Evolutionary conservation across 1,140 invertebrate genomes (phyloP).

Genomic region (Macrotrachela quadricornifera): DNA sequence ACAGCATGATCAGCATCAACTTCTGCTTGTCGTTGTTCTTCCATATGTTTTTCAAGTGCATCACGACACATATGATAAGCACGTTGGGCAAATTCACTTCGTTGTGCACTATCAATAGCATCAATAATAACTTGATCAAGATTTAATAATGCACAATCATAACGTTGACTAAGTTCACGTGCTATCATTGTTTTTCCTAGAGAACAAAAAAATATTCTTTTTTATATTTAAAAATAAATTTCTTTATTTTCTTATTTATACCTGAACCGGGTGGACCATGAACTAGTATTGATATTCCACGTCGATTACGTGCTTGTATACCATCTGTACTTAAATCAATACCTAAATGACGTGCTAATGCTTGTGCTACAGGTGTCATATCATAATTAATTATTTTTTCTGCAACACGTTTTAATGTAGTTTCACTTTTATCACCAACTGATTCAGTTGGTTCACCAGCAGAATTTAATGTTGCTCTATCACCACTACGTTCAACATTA

Average conservation of each 20-base stretch:
- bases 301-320: conserved; percentile 25
- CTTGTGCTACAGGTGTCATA: conserved; percentile 27
- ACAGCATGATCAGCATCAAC: not conserved
- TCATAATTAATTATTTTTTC: conserved; percentile 9
- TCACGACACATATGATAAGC: conserved; percentile 25
- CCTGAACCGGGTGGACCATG: conserved; percentile 27
- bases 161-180: conserved; percentile 22
- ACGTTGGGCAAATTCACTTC: conserved; percentile 18
- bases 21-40: conserved; percentile 14
- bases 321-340: conserved; percentile 29
- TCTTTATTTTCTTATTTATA: conserved; percentile 11
- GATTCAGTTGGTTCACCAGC: too few relatives aligned
- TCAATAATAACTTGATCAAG: conserved; percentile 26
- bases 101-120: conserved; percentile 23
- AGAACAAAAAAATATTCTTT: too few relatives aligned
- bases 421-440: too few relatives aligned
- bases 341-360: conserved; percentile 27
- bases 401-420: too few relatives aligned
- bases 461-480: too few relatives aligned
- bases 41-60: conserved; percentile 19
- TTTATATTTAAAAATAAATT: too few relatives aligned
- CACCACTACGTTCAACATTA: too few relatives aligned
- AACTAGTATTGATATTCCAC: conserved; percentile 28
- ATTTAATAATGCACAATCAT: conserved; percentile 26
- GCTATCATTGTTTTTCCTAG: conserved; percentile 9